These are phyloP conservation scores for Magallana ariakensis DNA, from an alignment of 1,140 invertebrate genomes.

Conservation along the genomic window DNA sequence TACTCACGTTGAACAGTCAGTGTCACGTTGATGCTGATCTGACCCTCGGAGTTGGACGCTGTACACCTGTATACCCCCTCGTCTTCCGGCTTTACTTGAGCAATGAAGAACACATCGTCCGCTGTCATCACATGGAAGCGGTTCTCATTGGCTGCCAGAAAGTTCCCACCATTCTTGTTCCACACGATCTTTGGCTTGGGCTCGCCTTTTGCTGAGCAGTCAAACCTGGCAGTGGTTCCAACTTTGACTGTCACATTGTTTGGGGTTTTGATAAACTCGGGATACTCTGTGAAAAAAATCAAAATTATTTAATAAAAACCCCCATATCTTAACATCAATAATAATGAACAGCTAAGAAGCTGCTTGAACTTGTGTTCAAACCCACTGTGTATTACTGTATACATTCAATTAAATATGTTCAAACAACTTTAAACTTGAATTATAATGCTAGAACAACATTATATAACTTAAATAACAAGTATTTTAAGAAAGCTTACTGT, in stretches of 20 bases:
- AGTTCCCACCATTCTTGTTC: conserved; percentile 93
- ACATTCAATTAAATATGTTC: too few relatives aligned
- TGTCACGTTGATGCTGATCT: conserved; percentile 92
- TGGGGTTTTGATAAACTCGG: conserved; percentile 91
- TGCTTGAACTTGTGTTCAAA: too few relatives aligned
- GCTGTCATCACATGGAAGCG: conserved; percentile 94
- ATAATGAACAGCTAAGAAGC: too few relatives aligned
- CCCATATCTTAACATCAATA: too few relatives aligned
- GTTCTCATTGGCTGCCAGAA: conserved; percentile 95
- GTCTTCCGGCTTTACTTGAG: conserved; percentile 92
- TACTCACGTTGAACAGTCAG: conserved; percentile 88
- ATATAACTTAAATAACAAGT: too few relatives aligned
- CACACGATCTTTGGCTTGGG: conserved; percentile 93
- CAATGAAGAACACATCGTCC: conserved; percentile 95
- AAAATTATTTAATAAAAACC: background rate
- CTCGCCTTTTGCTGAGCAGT: conserved; percentile 94
- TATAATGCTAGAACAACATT: too few relatives aligned
- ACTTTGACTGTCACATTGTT: conserved; percentile 90
- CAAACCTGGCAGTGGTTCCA: conserved; percentile 91
- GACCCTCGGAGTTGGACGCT: conserved; percentile 93
- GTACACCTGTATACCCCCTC: conserved; percentile 96
- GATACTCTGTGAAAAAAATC: conserved; percentile 86
- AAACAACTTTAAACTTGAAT: too few relatives aligned
- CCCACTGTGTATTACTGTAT: too few relatives aligned
- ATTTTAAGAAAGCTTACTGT: too few relatives aligned